Conservation (phyloP, 2,888 invertebrate genomes). For the Lampropteryx suffumata region DNA sequence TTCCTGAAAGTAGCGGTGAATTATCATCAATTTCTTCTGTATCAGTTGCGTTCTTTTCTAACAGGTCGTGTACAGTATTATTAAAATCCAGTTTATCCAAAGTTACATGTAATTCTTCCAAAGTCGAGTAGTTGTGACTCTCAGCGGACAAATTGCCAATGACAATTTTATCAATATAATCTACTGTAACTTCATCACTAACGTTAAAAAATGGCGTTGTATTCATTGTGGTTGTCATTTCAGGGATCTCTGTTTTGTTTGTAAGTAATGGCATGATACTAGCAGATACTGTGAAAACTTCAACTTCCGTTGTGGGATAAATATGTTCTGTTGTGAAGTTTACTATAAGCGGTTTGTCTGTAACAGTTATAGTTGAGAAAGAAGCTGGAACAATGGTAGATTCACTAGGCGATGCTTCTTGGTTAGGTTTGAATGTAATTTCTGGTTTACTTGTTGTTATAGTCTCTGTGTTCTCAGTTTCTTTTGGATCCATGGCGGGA, state of each 20-base stretch:
- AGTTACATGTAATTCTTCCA: constrained; percentile 14
- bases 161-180: constrained; percentile 5
- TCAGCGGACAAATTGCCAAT: background rate
- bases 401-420: constrained; percentile 8
- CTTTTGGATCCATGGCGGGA: constrained; percentile 12
- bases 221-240: constrained; percentile 8
- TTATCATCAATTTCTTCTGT: constrained; percentile 61
- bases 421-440: constrained; percentile 24
- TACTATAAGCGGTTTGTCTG: background rate
- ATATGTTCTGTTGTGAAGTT: constrained; percentile 8
- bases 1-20: constrained; percentile 73
- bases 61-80: constrained; percentile 34
- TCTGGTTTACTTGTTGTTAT: constrained; percentile 16
- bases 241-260: constrained; percentile 15
- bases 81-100: constrained; percentile 21
- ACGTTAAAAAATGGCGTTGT: constrained; percentile 16
- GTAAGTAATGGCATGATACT: background rate
- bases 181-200: constrained; percentile 2
- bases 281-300: constrained; percentile 18
- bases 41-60: constrained; percentile 41
- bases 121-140: constrained; percentile 5
- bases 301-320: constrained; percentile 27
- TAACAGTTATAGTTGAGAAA: constrained; percentile 3
- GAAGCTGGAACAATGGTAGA: constrained; percentile 5
- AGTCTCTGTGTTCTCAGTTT: constrained; percentile 18